Evolutionary conservation across 2,113 vertebrate species (phyloP).

Genomic region (Pluvianellus socialis): DNA sequence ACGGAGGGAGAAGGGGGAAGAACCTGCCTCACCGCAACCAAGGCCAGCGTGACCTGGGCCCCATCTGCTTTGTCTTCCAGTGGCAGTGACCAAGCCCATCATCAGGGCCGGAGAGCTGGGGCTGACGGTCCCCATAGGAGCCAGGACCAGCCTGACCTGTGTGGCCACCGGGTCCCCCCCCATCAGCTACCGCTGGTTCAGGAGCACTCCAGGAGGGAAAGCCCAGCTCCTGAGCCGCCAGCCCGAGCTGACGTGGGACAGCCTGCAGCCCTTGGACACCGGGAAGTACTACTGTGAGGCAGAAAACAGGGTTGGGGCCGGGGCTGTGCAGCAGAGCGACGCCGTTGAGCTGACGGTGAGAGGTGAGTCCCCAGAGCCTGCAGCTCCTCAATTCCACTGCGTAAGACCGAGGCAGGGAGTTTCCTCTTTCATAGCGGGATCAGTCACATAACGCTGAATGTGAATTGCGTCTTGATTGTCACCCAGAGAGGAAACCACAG

Average conservation of each 20-base stretch:
- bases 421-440: not conserved
- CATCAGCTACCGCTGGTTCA: conserved; percentile 69
- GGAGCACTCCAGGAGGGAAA: not conserved
- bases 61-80: conserved; percentile 16
- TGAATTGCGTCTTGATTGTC: not conserved
- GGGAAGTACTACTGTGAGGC: conserved; percentile 62
- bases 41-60: not conserved
- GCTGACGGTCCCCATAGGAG: not conserved
- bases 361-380: not conserved
- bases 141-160: conserved; percentile 53
- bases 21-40: not conserved
- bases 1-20: accelerated
- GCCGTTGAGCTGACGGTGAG: not conserved
- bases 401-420: accelerated
- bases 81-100: conserved; percentile 60
- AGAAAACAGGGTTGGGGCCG: not conserved
- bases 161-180: conserved; percentile 55
- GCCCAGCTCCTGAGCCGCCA: not conserved
- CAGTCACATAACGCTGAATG: accelerated
- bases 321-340: not conserved
- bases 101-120: not conserved
- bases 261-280: not conserved
- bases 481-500: not conserved
- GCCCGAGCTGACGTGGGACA: conserved; percentile 14
- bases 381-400: too few species aligned